Percentiles rank a stretch among this genome's conserved stretches.
Conservation (phyloP, 2,113 vertebrate species). For the Cervus canadensis region DNA sequence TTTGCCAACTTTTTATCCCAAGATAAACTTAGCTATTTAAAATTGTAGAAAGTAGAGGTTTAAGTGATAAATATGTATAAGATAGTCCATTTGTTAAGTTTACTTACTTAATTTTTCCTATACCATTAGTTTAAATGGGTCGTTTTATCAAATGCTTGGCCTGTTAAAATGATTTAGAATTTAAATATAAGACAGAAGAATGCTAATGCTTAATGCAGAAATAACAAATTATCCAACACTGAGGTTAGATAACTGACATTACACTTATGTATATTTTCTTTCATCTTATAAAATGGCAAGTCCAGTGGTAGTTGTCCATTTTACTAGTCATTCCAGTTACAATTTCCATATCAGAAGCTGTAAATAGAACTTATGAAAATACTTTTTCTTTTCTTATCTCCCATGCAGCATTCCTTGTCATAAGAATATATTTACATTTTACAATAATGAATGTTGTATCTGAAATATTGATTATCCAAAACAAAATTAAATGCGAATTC, state of each 20-base stretch:
- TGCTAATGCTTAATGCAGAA: background rate
- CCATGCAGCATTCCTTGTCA: background rate
- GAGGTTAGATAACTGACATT: background rate
- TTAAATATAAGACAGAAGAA: constrained; percentile 8
- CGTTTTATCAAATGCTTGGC: background rate
- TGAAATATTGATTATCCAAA: background rate
- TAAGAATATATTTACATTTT: background rate
- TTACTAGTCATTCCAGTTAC: background rate
- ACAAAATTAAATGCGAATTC: constrained; percentile 6
- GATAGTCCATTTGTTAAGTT: background rate
- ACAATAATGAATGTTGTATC: background rate
- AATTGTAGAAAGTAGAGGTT: background rate
- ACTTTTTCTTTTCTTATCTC: background rate
- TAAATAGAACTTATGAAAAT: background rate
- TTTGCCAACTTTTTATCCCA: background rate
- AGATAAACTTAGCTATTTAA: constrained; percentile 19
- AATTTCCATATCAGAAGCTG: background rate
- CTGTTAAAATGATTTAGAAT: constrained; percentile 13
- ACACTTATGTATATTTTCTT: background rate
- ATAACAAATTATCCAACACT: background rate
- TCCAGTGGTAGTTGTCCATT: background rate
- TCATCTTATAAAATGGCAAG: background rate
- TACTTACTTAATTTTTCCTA: background rate
- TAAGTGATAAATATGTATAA: background rate
- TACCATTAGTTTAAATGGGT: background rate